Conservation (phyloP, 2,888 invertebrate species). For the Nemotelus pantherinus region DNA sequence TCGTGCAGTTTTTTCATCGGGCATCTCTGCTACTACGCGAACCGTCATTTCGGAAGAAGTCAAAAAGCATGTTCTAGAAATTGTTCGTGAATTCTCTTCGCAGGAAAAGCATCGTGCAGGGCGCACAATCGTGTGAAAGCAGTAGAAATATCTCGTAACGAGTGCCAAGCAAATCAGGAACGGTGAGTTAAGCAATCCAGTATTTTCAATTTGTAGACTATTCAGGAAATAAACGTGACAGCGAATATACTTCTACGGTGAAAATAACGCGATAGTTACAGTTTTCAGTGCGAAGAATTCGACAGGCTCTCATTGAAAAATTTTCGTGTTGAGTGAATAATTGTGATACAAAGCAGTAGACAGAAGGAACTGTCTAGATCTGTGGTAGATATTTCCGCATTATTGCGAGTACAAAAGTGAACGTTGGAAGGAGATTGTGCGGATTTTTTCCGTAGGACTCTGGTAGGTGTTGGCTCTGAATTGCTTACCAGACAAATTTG, state of each 20-base stretch:
- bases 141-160: slow-evolving; percentile 7
- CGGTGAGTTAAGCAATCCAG: slow-evolving; percentile 24
- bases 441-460: too few species aligned
- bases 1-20: slow-evolving; percentile 27
- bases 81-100: slow-evolving; percentile 42
- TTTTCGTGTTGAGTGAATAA: too few species aligned
- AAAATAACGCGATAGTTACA: too few species aligned
- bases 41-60: slow-evolving; percentile 37
- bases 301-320: too few species aligned
- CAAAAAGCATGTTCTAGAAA: slow-evolving; percentile 41
- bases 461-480: too few species aligned
- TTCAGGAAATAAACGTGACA: slow-evolving; percentile 16
- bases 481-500: too few species aligned
- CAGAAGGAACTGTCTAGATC: too few species aligned
- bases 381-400: too few species aligned
- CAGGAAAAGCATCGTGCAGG: slow-evolving; percentile 28
- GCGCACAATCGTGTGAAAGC: slow-evolving; percentile 4
- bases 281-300: too few species aligned
- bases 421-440: too few species aligned
- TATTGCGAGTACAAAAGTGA: too few species aligned
- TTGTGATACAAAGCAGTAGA: too few species aligned
- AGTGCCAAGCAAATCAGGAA: slow-evolving; percentile 19
- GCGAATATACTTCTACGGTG: not conserved
- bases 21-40: slow-evolving; percentile 20
- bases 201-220: not conserved